These are phyloP conservation scores for Apis dorsata DNA, from an alignment of 1,140 invertebrate species.

Conservation along the genomic window DNA sequence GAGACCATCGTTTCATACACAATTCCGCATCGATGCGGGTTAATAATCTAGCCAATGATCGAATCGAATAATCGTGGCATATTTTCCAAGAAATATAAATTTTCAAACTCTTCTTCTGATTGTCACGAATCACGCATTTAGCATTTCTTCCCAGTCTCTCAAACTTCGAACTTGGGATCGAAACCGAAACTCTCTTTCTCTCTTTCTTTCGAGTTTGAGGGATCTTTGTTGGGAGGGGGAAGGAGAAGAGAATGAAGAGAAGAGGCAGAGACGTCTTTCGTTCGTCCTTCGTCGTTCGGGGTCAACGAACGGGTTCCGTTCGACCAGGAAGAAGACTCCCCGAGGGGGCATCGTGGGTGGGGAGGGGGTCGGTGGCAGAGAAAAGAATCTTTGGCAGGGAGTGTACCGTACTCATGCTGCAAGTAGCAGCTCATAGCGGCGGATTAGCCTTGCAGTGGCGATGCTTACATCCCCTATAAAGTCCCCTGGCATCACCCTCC, in stretches of 20 bases:
- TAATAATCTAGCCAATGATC: background rate
- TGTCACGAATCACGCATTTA: background rate
- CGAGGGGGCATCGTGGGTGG: conserved; percentile 27
- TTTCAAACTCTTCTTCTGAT: no score
- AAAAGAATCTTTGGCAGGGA: conserved; percentile 72
- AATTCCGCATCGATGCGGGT: no score
- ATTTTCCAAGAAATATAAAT: no score
- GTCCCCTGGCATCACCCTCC: conserved; percentile 64
- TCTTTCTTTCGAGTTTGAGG: no score
- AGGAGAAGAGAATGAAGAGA: no score
- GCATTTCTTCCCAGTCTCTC: background rate
- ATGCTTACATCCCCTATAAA: conserved; percentile 79
- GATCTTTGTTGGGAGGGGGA: no score
- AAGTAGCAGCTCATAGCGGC: conserved; percentile 77
- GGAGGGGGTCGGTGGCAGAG: conserved; percentile 25
- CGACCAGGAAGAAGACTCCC: conserved; percentile 58
- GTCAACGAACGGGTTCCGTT: conserved; percentile 59
- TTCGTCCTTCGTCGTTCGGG: conserved; percentile 4
- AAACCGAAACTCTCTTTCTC: no score
- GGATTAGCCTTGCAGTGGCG: conserved; percentile 79
- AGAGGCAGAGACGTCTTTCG: background rate
- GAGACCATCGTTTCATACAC: background rate
- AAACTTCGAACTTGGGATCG: no score
- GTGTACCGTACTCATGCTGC: conserved; percentile 75
- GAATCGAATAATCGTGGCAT: background rate